These are phyloP conservation scores for Drosophila prolongata DNA, from an alignment of 2,888 invertebrate genomes.

Conservation along the genomic window DNA sequence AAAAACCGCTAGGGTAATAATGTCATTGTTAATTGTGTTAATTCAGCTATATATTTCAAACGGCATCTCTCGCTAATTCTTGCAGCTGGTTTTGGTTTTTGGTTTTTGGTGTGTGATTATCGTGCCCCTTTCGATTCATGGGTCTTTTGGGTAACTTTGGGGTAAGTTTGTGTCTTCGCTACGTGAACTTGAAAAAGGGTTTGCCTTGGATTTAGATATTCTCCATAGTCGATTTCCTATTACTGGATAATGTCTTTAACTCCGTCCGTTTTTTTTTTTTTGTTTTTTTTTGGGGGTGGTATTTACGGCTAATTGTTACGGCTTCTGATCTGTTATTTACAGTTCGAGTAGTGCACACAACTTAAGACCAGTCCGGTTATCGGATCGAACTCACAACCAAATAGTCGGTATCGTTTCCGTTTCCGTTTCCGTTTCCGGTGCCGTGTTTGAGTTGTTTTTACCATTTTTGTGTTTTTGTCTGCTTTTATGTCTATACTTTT, in stretches of 20 bases:
- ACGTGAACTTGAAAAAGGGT: slow-evolving; percentile 75
- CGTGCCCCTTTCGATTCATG: slow-evolving; percentile 36
- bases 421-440: slow-evolving; percentile 61
- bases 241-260: slow-evolving; percentile 56
- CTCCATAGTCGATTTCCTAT: slow-evolving; percentile 49
- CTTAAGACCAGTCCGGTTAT: slow-evolving; percentile 66
- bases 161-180: slow-evolving; percentile 44
- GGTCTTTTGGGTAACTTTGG: slow-evolving; percentile 20
- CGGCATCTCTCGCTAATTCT: slow-evolving; percentile 56
- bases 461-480: slow-evolving; percentile 15
- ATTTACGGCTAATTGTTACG: slow-evolving; percentile 43
- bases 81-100: slow-evolving; percentile 30
- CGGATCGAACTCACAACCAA: slow-evolving; percentile 67
- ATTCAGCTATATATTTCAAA: slow-evolving; percentile 60
- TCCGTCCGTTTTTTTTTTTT: slow-evolving; percentile 23
- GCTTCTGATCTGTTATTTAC: slow-evolving; percentile 60
- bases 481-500: slow-evolving; percentile 27
- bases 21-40: slow-evolving; percentile 50
- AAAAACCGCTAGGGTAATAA: slow-evolving; percentile 36
- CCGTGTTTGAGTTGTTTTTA: slow-evolving; percentile 32
- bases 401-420: slow-evolving; percentile 55
- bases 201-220: slow-evolving; percentile 42
- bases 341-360: slow-evolving; percentile 81
- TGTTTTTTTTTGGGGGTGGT: slow-evolving; percentile 5
- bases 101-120: slow-evolving; percentile 64